Evolutionary conservation across 2,797 vertebrate genomes (phyloP).

Genomic region (Hoplostethus atlanticus): DNA sequence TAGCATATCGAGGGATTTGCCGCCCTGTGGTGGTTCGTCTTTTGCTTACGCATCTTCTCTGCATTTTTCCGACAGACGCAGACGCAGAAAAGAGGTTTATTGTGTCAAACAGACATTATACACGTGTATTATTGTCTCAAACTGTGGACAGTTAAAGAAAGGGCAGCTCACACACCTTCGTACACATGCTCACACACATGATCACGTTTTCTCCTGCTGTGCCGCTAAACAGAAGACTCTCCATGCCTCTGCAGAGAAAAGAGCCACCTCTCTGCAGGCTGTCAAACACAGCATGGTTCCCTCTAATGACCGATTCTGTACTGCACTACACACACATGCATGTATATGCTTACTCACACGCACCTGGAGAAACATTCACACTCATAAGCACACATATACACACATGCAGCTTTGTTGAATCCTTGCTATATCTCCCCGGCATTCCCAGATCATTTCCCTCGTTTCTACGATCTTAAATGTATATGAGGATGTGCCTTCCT

Average conservation of each 20-base stretch:
- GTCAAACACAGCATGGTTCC: slow-evolving; percentile 28
- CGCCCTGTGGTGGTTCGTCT: background rate
- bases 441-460: background rate
- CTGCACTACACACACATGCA: background rate
- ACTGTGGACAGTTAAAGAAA: too few relatives aligned
- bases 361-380: slow-evolving; percentile 9
- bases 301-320: slow-evolving; percentile 20
- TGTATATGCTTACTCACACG: background rate
- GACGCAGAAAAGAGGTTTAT: too few relatives aligned
- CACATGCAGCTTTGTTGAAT: background rate
- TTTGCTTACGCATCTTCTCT: background rate
- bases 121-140: background rate
- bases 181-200: background rate
- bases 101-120: background rate
- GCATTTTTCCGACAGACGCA: background rate
- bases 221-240: slow-evolving; percentile 15
- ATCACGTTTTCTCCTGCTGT: slow-evolving; percentile 16
- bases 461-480: background rate
- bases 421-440: background rate
- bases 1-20: background rate
- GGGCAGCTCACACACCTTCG: too few relatives aligned
- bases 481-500: slow-evolving; percentile 2
- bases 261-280: slow-evolving; percentile 31
- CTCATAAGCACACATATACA: background rate
- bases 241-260: slow-evolving; percentile 8